Conservation (phyloP, 2,888 invertebrate genomes). For the Neoitamus cyanurus region DNA sequence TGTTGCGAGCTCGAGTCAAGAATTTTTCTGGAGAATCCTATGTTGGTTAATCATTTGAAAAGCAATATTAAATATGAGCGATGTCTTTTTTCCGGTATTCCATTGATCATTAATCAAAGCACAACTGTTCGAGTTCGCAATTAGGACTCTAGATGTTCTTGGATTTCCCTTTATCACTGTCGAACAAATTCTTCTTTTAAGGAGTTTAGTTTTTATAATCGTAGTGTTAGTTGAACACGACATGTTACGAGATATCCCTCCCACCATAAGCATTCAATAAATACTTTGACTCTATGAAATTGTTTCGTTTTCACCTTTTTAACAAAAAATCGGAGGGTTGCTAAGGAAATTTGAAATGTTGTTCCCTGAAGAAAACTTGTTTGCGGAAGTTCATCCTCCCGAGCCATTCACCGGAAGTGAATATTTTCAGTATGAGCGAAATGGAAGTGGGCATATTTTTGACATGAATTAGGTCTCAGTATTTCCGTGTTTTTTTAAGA, state of each 20-base stretch:
- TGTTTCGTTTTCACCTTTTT: too few relatives aligned
- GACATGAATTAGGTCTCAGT: too few relatives aligned
- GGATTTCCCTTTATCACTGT: neutral
- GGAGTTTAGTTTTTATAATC: neutral
- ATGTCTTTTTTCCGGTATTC: neutral
- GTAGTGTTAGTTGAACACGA: neutral
- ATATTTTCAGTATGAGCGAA: too few relatives aligned
- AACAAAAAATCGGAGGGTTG: too few relatives aligned
- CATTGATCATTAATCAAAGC: neutral
- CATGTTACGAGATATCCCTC: neutral
- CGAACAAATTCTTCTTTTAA: neutral
- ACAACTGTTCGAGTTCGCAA: neutral
- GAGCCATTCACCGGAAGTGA: too few relatives aligned
- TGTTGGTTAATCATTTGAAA: neutral
- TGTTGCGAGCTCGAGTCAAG: neutral
- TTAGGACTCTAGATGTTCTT: neutral
- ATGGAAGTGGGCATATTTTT: too few relatives aligned
- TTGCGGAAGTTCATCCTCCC: too few relatives aligned
- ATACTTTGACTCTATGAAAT: neutral
- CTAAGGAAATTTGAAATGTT: too few relatives aligned
- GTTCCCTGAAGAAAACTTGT: too few relatives aligned
- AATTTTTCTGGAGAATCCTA: neutral
- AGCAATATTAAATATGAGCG: neutral
- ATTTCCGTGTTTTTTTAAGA: too few relatives aligned
- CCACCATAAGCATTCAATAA: neutral